phyloP scores from a whole-genome alignment of 2,888 invertebrate species.

The Spilosoma lubricipeda region DNA sequence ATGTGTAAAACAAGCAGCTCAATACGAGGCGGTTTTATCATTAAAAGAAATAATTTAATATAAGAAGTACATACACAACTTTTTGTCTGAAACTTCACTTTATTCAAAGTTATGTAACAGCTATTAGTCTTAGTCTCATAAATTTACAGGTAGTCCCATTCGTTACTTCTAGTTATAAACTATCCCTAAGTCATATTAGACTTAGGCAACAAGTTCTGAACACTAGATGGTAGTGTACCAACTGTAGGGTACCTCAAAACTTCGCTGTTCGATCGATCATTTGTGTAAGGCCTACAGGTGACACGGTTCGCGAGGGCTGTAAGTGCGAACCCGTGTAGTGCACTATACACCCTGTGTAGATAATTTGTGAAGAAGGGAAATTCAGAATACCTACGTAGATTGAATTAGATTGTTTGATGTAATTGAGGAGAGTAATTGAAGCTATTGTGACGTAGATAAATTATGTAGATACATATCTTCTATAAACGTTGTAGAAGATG shows the following conservation, averaged over 20 bases:
- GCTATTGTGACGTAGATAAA: background rate
- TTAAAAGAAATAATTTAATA: too few relatives aligned
- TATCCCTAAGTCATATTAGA: background rate
- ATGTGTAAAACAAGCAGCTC: too few relatives aligned
- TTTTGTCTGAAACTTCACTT: background rate
- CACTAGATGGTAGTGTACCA: constrained; percentile 7
- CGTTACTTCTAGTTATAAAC: background rate
- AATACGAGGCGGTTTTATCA: too few relatives aligned
- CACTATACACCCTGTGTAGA: constrained; percentile 9
- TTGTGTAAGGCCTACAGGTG: constrained; percentile 41
- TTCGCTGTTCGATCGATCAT: constrained; percentile 45
- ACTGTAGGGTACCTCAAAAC: constrained; percentile 14
- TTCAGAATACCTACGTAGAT: constrained; percentile 1
- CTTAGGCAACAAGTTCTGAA: background rate
- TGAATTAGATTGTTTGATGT: background rate
- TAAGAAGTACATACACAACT: too few relatives aligned
- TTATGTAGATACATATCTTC: too few relatives aligned
- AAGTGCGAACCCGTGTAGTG: constrained; percentile 44
- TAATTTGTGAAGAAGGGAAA: constrained; percentile 4
- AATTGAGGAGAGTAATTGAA: background rate
- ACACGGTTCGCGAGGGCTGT: constrained; percentile 28
- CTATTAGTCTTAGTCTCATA: background rate
- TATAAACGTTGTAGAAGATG: background rate
- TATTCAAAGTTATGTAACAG: background rate
- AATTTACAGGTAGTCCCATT: too few relatives aligned